phyloP scores from a whole-genome alignment of 2,113 vertebrate genomes.

The Burhinus bistriatus region DNA sequence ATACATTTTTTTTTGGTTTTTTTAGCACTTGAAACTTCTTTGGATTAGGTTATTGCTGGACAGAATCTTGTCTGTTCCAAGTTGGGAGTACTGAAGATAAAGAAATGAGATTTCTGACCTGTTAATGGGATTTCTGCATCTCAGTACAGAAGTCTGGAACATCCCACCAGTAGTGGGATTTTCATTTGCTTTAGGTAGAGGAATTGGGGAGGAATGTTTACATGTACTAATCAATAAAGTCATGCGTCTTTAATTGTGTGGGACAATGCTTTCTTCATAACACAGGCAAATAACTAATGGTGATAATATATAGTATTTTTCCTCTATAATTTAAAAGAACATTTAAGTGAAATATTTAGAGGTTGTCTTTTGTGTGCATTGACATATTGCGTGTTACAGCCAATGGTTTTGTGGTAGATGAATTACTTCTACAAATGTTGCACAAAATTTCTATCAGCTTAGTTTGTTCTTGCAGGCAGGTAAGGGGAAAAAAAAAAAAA shows the following conservation, averaged over 20 bases:
- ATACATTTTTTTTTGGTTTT: fast-evolving
- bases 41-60: not conserved
- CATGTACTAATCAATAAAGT: not conserved
- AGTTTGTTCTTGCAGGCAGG: not conserved
- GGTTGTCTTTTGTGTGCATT: not conserved
- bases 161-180: not conserved
- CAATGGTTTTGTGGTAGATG: not conserved
- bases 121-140: not conserved
- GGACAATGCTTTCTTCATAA: not conserved
- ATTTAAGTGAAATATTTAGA: not conserved
- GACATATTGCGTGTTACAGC: not conserved
- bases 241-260: not conserved
- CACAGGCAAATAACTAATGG: not conserved
- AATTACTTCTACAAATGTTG: not conserved
- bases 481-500: not conserved
- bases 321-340: not conserved
- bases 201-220: not conserved
- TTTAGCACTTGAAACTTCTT: not conserved
- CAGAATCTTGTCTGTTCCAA: not conserved
- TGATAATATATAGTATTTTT: not conserved
- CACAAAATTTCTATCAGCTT: not conserved
- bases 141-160: not conserved
- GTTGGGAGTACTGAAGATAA: not conserved
- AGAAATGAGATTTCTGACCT: not conserved
- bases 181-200: not conserved